These are phyloP conservation scores for Hemibagrus guttatus DNA, from an alignment of 2,797 vertebrate species.

Conservation along the genomic window DNA sequence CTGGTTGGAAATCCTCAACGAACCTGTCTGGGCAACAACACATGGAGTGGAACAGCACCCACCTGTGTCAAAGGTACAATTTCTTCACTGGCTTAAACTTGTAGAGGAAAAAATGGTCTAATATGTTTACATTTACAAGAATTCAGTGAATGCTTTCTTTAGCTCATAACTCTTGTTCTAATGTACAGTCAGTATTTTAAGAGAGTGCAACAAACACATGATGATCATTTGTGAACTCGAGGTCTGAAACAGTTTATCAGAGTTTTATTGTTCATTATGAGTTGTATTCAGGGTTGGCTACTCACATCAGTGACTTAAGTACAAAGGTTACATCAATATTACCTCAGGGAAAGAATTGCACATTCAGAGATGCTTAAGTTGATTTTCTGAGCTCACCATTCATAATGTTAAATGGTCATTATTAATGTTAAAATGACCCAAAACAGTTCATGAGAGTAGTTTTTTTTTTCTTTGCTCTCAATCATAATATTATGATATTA, in stretches of 20 bases:
- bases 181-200: not conserved
- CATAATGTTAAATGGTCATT: not conserved
- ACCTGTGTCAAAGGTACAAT: conserved; percentile 88
- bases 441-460: too few species aligned
- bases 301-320: not conserved
- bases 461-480: too few species aligned
- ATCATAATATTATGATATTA: not conserved
- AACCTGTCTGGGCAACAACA: conserved; percentile 85
- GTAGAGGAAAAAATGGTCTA: not conserved
- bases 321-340: not conserved
- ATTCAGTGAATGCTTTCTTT: not conserved
- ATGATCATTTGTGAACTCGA: not conserved
- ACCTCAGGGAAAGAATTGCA: not conserved
- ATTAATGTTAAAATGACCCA: too few species aligned
- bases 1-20: conserved; percentile 86
- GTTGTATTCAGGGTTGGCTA: not conserved
- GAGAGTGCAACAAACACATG: not conserved
- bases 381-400: not conserved
- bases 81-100: not conserved
- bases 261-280: not conserved
- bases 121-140: not conserved
- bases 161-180: not conserved
- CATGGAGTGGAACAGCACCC: conserved; percentile 90
- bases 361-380: not conserved
- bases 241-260: not conserved